Percentiles rank a stretch among this genome's conserved stretches.
Evolutionary conservation across 2,797 vertebrate species (phyloP).

Genomic region (Crenichthys baileyi): DNA sequence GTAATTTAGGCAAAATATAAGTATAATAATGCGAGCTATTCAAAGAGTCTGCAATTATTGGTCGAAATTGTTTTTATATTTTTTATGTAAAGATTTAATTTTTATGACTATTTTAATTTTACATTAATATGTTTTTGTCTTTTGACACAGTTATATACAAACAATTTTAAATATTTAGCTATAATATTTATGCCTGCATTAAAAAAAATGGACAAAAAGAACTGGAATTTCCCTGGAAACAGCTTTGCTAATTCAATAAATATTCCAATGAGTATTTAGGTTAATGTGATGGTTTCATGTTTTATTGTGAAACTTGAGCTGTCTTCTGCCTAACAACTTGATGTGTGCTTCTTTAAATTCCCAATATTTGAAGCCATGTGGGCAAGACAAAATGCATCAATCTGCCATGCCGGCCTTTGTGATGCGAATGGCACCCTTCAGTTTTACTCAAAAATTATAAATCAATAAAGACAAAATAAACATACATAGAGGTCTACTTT

Average conservation of each 20-base stretch:
- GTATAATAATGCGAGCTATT: constrained; percentile 31
- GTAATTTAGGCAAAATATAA: neutral
- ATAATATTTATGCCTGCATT: neutral
- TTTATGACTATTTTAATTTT: too few relatives aligned
- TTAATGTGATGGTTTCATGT: neutral
- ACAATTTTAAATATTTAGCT: neutral
- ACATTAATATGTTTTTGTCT: neutral
- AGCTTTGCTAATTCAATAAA: neutral
- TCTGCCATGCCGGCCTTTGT: neutral
- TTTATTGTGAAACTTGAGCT: neutral
- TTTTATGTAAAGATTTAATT: too few relatives aligned
- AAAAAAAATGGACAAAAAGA: too few relatives aligned
- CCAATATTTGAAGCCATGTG: neutral
- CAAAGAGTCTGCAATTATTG: constrained; percentile 32
- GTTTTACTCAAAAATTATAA: neutral
- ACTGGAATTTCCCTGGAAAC: neutral
- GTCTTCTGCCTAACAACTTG: neutral
- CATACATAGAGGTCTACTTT: neutral
- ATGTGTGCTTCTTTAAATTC: neutral
- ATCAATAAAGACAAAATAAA: neutral
- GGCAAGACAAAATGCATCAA: neutral
- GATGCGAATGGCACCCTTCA: neutral
- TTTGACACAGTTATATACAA: neutral
- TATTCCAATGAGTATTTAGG: neutral
- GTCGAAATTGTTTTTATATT: constrained; percentile 17